A percentile compares a stretch with the other conserved stretches of the same genome.
These are phyloP conservation scores for Pachyramphus minor DNA, from an alignment of 2,113 vertebrate species.

Conservation along the genomic window DNA sequence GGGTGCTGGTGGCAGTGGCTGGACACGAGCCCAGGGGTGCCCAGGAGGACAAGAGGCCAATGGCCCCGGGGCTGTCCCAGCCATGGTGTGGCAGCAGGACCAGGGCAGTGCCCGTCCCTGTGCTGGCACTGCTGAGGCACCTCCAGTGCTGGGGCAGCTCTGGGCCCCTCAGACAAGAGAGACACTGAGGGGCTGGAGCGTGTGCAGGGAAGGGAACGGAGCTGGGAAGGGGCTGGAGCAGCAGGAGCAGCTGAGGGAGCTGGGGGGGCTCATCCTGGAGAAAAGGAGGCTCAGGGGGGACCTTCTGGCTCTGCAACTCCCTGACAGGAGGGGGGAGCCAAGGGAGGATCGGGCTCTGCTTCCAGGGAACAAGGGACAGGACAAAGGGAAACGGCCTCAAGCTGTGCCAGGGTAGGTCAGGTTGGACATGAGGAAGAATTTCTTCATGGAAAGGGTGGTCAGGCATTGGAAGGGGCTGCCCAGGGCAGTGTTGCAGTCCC, in stretches of 20 bases:
- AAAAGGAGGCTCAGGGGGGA: not conserved
- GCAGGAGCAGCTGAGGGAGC: not conserved
- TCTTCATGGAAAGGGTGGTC: not conserved
- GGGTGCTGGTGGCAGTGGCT: not conserved
- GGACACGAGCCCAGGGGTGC: not conserved
- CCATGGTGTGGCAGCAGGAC: not conserved
- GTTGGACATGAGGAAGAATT: not conserved
- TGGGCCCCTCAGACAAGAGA: not conserved
- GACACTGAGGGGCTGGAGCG: not conserved
- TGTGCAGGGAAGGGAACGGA: not conserved
- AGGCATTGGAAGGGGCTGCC: not conserved
- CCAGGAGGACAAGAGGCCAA: not conserved
- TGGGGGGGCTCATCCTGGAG: not conserved
- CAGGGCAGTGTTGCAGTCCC: fast-evolving
- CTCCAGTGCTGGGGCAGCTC: not conserved
- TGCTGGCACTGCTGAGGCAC: not conserved
- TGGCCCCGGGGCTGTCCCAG: not conserved
- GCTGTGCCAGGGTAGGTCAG: fast-evolving
- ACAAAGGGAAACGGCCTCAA: fast-evolving
- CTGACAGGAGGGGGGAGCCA: not conserved
- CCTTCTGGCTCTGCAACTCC: not conserved
- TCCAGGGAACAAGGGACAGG: not conserved
- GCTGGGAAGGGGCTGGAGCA: not conserved
- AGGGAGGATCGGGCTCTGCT: not conserved
- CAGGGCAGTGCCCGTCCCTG: not conserved